Evolutionary conservation across 2,888 invertebrate species (phyloP), one percentile per base, ranked within the genome.

Genomic region (Eupithecia pulchellata): DNA sequence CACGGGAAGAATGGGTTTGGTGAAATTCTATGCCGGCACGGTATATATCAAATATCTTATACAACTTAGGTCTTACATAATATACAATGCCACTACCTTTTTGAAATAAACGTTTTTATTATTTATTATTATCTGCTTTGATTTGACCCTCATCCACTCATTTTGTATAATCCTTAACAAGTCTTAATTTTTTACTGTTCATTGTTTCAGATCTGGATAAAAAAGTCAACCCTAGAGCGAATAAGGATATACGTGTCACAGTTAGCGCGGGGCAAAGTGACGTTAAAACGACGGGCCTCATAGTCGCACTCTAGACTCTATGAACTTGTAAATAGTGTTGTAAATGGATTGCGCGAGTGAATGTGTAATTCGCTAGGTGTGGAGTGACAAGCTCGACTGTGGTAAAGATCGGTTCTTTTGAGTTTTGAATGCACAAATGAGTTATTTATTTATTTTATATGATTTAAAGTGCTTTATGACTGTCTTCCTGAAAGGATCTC

Each of bases 261-360:
- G 86, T 90, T 99, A 79, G 97, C 97, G 75, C 96, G 97, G 80
- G 98, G 98, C 25, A 98, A 98, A 94, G 96, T 98, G 85, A 96
- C 97, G 29, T 96, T 99, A 81, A 98, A 98, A 86, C 95, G 98
- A 79, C 95, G 98, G 80, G 98, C 98, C 20, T 97, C 97, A 60
- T 97, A 95, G 87, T 77, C 77, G 52, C 58, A 57, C 61, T 76
- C 76, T 69, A 42, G 63, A 64, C 67, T 65, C 61, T 69, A 42
- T 64, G 63, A 69, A 77, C 76, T 72, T 78, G 77, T 79, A 76
- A 25, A 77, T 77, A 77, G 77, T 79, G 75, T 20, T 73, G 77
- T 69, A 71, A 74, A 73, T 72, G 63, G 63, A 66, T 52, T 75
- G 77, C 71, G 75, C 64, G 78, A 68, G 78, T 77, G 76, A 75